Conservation (phyloP, 1,140 invertebrate genomes). For the Rhyacophila brunnea region DNA sequence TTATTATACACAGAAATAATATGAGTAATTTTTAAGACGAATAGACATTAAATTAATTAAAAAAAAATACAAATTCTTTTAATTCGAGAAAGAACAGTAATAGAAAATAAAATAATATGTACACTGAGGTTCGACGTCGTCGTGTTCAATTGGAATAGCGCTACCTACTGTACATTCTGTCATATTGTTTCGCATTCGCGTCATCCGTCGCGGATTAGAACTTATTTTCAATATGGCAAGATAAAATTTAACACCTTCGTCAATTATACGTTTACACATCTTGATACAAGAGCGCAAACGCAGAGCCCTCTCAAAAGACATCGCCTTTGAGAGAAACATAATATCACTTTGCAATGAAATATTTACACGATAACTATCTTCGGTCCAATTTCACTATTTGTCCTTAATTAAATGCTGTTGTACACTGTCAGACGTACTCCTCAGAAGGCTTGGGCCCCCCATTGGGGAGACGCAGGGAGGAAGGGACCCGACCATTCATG, state of each 20-base stretch:
- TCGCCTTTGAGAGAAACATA: neutral
- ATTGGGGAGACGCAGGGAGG: constrained; percentile 64
- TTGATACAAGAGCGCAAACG: constrained; percentile 55
- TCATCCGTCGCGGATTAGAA: neutral
- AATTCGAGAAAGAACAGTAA: constrained; percentile 3
- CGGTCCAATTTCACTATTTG: constrained; percentile 34
- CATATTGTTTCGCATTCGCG: neutral
- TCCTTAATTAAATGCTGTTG: constrained; percentile 25
- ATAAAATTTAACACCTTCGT: constrained; percentile 37
- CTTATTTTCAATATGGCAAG: constrained; percentile 50
- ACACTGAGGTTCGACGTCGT: constrained; percentile 42
- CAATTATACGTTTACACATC: constrained; percentile 36
- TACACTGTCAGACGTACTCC: constrained; percentile 66
- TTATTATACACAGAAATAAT: constrained; percentile 10
- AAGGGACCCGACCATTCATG: constrained; percentile 63
- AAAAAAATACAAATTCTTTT: constrained; percentile 9
- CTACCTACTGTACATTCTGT: constrained; percentile 33
- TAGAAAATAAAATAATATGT: constrained; percentile 37
- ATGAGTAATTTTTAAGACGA: neutral
- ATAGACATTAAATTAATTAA: constrained; percentile 3
- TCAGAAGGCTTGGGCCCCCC: constrained; percentile 73
- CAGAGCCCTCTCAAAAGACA: neutral
- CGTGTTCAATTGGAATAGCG: constrained; percentile 28
- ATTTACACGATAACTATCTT: constrained; percentile 24
- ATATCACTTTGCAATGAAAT: constrained; percentile 14